These are phyloP conservation scores for Sinotaia quadrata DNA, from an alignment of 2,888 invertebrate genomes.

Conservation along the genomic window DNA sequence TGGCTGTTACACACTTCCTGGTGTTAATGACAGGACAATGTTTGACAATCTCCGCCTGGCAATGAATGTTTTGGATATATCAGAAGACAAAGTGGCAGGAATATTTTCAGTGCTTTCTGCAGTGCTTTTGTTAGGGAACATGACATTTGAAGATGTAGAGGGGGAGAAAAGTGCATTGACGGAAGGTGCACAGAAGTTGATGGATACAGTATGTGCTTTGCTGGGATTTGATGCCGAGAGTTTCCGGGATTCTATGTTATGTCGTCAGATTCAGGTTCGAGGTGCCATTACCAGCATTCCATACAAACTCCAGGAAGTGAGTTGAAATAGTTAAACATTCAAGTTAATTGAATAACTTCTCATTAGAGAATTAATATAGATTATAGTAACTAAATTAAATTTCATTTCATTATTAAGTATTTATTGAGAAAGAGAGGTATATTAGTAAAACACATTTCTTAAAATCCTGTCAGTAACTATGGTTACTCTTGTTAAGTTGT, in stretches of 20 bases:
- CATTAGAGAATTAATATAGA: too few relatives aligned
- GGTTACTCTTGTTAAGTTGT: too few relatives aligned
- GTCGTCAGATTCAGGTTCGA: slow-evolving; percentile 63
- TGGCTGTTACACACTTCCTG: slow-evolving; percentile 58
- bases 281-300: slow-evolving; percentile 65
- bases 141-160: slow-evolving; percentile 62
- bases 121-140: slow-evolving; percentile 61
- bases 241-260: slow-evolving; percentile 53
- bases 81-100: slow-evolving; percentile 59
- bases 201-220: slow-evolving; percentile 55
- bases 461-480: too few relatives aligned
- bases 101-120: slow-evolving; percentile 63
- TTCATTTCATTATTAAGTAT: too few relatives aligned
- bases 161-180: slow-evolving; percentile 64
- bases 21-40: slow-evolving; percentile 60
- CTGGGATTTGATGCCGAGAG: slow-evolving; percentile 59
- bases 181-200: slow-evolving; percentile 47
- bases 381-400: too few relatives aligned
- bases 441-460: too few relatives aligned
- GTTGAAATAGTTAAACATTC: too few relatives aligned
- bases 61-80: slow-evolving; percentile 61
- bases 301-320: slow-evolving; percentile 65
- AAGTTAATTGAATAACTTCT: too few relatives aligned
- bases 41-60: slow-evolving; percentile 64
- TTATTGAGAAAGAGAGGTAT: too few relatives aligned